Base-by-base conservation (phyloP, 2,888 invertebrate genomes). In the Melanostoma mellinum region DNA sequence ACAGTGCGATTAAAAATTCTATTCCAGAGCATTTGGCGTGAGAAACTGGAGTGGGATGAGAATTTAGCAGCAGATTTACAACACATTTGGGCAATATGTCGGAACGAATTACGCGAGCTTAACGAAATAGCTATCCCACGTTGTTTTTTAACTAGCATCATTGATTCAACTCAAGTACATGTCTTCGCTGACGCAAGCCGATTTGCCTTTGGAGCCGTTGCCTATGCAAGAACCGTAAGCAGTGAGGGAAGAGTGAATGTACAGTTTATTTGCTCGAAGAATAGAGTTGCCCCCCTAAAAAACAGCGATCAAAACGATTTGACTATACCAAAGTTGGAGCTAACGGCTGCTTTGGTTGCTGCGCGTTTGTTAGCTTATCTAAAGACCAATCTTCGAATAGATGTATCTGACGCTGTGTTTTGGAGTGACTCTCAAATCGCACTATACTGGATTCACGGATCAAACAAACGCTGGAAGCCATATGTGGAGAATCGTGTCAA, bases 251-350 rank as follows among this genome's bases (percentile, higher is more conserved):
- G 48, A n/a, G 48, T 65, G 30, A 48, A 32, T 1, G 53, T 61
- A 36, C 63, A 20, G 3, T 32, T 73, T 73, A 48, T 73, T 63
- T 73, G 72, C 42, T n/a, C 55, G 5, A 72, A 72, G n/a, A 50
- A 50, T 8, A 72, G 61, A 61, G 60, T 60, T 53, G 52, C 53
- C 0, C 72, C 52, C 5, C 53, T 72, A 0, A 72, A 72, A 32
- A 72, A 36, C 6, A 9, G 50, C 6, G 42, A 20, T 6, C 30
- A 63, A 63, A 44, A 40, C 8, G 52, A 63, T n/a, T 35, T 73
- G 1, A 55, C 73, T 8, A 65, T 65, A 4, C 68, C 46, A 2
- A 48, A 68, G 36, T 38, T 56, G 6, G 35, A 68, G 9, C 20
- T 20, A 20, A 20, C 20, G 20, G 20, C 20, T 20, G 20, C 20